Evolutionary conservation across 2,888 invertebrate genomes (phyloP).

Genomic region (Apotomis capreana): DNA sequence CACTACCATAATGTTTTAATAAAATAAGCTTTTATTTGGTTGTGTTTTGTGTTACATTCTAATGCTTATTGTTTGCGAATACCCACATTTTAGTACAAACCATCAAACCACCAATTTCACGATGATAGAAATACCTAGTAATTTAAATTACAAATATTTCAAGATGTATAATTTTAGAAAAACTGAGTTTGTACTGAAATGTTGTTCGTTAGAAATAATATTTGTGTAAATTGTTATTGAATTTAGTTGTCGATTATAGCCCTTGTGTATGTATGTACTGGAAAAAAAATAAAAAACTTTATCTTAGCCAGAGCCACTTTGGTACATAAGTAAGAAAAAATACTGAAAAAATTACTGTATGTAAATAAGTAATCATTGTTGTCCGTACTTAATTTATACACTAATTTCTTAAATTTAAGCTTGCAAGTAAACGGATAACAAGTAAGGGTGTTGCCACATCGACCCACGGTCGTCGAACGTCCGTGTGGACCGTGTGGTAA

Average conservation of each 20-base stretch:
- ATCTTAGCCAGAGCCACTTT: slow-evolving; percentile 2
- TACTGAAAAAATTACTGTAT: background rate
- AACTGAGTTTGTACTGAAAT: slow-evolving; percentile 6
- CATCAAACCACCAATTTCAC: background rate
- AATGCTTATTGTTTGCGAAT: slow-evolving; percentile 49
- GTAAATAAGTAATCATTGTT: slow-evolving; percentile 6
- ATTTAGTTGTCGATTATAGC: slow-evolving; percentile 7
- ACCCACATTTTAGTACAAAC: slow-evolving; percentile 19
- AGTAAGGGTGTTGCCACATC: background rate
- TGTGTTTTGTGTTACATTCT: slow-evolving; percentile 45
- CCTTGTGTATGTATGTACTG: background rate
- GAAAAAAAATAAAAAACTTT: slow-evolving; percentile 24
- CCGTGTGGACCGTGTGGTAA: too few relatives aligned
- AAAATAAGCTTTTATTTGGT: slow-evolving; percentile 39
- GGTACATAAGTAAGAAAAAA: slow-evolving; percentile 32
- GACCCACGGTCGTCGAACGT: too few relatives aligned
- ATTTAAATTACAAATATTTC: background rate
- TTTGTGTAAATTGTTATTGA: background rate
- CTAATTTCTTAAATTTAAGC: slow-evolving; percentile 13
- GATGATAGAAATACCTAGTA: background rate
- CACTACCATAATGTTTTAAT: background rate
- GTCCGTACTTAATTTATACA: slow-evolving; percentile 36
- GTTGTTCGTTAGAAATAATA: background rate
- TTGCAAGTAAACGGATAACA: slow-evolving; percentile 19
- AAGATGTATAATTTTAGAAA: background rate